These are phyloP conservation scores for Ctenosaura bakeri DNA, from an alignment of 2,797 vertebrate genomes.

Conservation along the genomic window DNA sequence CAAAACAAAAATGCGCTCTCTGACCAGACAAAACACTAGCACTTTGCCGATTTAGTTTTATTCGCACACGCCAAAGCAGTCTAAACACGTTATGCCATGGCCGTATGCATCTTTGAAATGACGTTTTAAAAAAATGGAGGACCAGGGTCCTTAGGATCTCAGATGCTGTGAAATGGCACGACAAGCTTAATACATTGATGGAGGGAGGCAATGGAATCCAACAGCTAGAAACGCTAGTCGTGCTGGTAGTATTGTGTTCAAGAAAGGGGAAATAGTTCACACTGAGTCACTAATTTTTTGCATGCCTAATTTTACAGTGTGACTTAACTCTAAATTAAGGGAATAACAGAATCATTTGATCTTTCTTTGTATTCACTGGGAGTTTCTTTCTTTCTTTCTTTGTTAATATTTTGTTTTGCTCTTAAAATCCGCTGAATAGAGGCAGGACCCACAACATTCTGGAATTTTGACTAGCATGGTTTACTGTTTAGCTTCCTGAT, in stretches of 20 bases:
- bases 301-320: too few species aligned
- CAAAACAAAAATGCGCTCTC: neutral
- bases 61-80: neutral
- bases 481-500: conserved; percentile 27
- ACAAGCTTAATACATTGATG: too few species aligned
- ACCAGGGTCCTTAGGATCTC: too few species aligned
- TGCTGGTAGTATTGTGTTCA: neutral
- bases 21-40: neutral
- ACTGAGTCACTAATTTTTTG: neutral
- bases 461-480: conserved; percentile 14
- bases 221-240: neutral
- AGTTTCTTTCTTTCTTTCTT: neutral
- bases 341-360: too few species aligned
- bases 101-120: neutral
- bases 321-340: too few species aligned
- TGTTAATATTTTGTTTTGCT: neutral
- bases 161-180: too few species aligned
- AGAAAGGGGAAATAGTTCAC: neutral
- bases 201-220: too few species aligned
- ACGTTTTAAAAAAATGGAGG: too few species aligned
- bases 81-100: neutral
- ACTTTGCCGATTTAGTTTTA: neutral
- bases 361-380: neutral
- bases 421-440: neutral
- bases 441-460: conserved; percentile 7